Base-by-base conservation (phyloP, 2,113 vertebrate species). In the Isichthys henryi region DNA sequence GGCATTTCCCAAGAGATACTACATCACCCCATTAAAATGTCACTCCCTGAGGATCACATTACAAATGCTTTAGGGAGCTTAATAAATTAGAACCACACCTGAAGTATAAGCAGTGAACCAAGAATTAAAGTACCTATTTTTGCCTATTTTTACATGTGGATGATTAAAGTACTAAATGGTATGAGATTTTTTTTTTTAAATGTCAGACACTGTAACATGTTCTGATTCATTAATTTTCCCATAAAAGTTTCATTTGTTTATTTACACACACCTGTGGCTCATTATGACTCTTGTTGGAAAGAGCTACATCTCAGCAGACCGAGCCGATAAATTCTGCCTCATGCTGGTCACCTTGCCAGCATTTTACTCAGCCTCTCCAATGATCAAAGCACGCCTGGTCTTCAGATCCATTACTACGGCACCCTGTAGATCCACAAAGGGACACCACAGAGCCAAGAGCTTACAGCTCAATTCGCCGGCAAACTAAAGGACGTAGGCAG, bases 21-120 rank as follows among this genome's bases (percentile, higher is more conserved):
- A 82, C 80, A 88, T 80, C 45, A 52, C 17, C 15, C 31, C 66
- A 88, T 80, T 74, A 80, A 88, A 50, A 50, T 53, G 66, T 88
- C 70, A 53, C 8, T 31, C 66, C 21, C 27, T 13, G 9, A 49
- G 31, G 48, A 80, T 52, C 39, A 46, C n/a, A 21, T 53, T 15
- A 84, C 45, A 80, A 88, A 88, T 82, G 31, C 35, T 27, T 31
- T 15, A 10, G 21, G 13, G 13, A 3, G 43, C n/a, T 46, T 52
- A 53, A 82, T 19, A 53, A 62, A 88, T 88, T 23, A 23, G 27
- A 48, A 80, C 9, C 70, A 80, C 50, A n/a, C 13, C 50, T 53
- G 49, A 3, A 10, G 9, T 27, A 15, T 35, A 53, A 31, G 49
- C 48, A 53, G 27, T 87, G 45, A 9, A 10, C 82, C 45, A 84